Evolutionary conservation across 2,888 invertebrate species (phyloP), one percentile per base, ranked within the genome.

Genomic region (Phengaris alcon): DNA sequence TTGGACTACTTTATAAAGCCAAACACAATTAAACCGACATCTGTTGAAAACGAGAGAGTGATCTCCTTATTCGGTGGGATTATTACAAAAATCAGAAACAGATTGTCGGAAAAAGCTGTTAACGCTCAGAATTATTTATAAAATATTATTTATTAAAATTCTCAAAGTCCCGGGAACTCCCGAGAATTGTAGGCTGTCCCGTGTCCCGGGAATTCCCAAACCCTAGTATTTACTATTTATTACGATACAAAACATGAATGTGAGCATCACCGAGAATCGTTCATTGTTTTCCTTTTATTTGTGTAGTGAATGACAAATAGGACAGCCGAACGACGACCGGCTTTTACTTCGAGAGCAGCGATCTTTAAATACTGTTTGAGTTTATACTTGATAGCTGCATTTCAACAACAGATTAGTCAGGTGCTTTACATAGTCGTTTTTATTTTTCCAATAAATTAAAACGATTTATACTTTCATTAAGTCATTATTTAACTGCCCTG

Each of bases 291-390:
- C 81, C 85, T 84, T 83, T 82, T 80, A 73, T 83, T 80, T 79
- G 76, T 78, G 79, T 79, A 79, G 75, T 75, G 78, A 78, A 78
- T 84, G 84, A 84, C 82, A 87, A 87, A 86, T 86, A 83, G 80
- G 81, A 82, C 82, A 72, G 70, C 13, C 72, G 72, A 72, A 35
- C 70, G 86, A 84, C 80, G 86, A 86, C 86, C 86, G 82, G 68
- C 79, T 82, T 83, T 82, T 79, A 80, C 80, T 77, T 73, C 75
- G 78, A 78, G 74, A 54, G 80, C 82, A 72, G 13, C 54, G 13
- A 22, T 72, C 72, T 72, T 72, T 52, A 54, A 72, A 72, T 54
- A 54, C 35, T 22, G 10, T 70, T 35, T 13, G 44, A 52, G 84
- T 85, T 84, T 84, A 80, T 79, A 76, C 82, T 80, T 79, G 83